phyloP scores from a whole-genome alignment of 2,888 invertebrate genomes.

The Drosophila seclusa region DNA sequence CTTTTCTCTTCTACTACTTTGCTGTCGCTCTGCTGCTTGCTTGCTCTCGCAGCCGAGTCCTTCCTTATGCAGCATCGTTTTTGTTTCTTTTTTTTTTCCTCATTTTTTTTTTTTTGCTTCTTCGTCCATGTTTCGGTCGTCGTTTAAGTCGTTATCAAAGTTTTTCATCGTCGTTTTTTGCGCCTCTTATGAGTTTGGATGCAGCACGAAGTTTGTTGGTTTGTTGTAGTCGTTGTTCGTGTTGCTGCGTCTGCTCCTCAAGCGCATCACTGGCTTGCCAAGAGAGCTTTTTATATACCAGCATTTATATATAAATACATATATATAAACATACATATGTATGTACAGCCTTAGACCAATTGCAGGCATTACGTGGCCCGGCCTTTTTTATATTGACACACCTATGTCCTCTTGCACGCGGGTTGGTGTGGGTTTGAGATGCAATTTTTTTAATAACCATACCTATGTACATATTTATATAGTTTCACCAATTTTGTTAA shows the following conservation, averaged over 20 bases:
- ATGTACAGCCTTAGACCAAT: slow-evolving; percentile 61
- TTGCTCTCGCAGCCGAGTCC: slow-evolving; percentile 38
- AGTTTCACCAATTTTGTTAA: neutral
- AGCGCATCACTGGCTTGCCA: slow-evolving; percentile 42
- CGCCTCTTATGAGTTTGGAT: slow-evolving; percentile 70
- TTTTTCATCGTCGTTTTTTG: slow-evolving; percentile 69
- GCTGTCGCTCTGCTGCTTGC: slow-evolving; percentile 11
- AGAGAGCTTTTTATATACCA: slow-evolving; percentile 26
- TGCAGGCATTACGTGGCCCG: slow-evolving; percentile 62
- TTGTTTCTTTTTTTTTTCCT: neutral
- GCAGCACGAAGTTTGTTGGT: slow-evolving; percentile 59
- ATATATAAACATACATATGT: neutral
- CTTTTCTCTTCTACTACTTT: slow-evolving; percentile 1
- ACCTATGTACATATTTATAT: neutral
- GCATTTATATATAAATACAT: slow-evolving; percentile 1
- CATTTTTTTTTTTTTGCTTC: slow-evolving; percentile 14
- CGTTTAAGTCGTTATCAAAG: slow-evolving; percentile 76
- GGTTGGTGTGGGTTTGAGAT: neutral
- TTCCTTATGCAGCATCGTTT: slow-evolving; percentile 31
- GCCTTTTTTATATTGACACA: slow-evolving; percentile 20
- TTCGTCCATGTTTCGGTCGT: slow-evolving; percentile 50
- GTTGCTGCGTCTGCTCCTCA: slow-evolving; percentile 50
- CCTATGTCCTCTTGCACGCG: slow-evolving; percentile 4
- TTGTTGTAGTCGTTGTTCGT: slow-evolving; percentile 23
- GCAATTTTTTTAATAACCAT: neutral